Evolutionary conservation across 2,797 vertebrate genomes (phyloP).

Genomic region (Neosilurus mollespiculum): DNA sequence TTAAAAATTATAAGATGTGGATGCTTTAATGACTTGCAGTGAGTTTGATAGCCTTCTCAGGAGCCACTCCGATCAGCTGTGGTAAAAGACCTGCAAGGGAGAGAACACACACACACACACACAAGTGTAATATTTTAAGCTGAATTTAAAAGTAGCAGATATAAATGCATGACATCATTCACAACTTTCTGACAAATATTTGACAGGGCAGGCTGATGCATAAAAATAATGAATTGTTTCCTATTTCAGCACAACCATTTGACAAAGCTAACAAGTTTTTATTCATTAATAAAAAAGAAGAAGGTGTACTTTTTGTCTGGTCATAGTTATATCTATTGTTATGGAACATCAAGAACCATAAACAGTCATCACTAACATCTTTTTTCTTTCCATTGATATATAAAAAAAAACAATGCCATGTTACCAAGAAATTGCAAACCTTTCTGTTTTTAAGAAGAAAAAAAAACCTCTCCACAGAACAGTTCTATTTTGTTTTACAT

Average conservation of each 20-base stretch:
- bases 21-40: conserved; percentile 85
- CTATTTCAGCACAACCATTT: neutral
- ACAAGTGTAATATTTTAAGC: conserved; percentile 47
- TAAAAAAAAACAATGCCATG: neutral
- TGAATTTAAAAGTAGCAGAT: conserved; percentile 12
- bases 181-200: neutral
- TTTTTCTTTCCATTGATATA: neutral
- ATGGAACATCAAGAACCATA: neutral
- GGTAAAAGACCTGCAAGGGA: conserved; percentile 90
- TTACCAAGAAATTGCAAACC: neutral
- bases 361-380: neutral
- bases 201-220: neutral
- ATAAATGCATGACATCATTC: conserved; percentile 27
- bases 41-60: conserved; percentile 98
- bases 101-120: conserved; percentile 67
- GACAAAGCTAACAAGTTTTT: neutral
- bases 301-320: neutral
- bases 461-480: too few species aligned
- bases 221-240: conserved; percentile 4
- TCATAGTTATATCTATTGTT: neutral
- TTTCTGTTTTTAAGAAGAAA: neutral
- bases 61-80: conserved; percentile 96
- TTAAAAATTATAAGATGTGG: conserved; percentile 45
- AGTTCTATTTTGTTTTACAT: neutral
- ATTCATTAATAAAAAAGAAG: neutral